Percentiles rank a stretch among this genome's conserved stretches.
phyloP scores from a whole-genome alignment of 1,140 invertebrate genomes.

The Kradibia gibbosae region DNA sequence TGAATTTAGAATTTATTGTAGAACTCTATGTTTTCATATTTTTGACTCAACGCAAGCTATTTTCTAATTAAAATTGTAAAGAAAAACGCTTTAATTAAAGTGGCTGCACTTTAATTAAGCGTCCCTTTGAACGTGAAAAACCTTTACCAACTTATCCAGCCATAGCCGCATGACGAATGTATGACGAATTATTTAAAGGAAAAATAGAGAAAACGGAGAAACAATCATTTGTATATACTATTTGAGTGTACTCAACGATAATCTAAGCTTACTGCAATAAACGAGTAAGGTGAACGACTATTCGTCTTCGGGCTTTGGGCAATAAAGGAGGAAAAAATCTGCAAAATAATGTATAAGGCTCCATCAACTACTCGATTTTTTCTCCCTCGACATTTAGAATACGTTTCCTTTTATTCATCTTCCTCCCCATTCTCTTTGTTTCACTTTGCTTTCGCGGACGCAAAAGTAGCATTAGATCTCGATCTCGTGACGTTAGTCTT shows the following conservation, averaged over 20 bases:
- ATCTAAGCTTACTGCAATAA: conserved; percentile 11
- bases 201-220: conserved; percentile 13
- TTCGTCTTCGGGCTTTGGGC: background rate
- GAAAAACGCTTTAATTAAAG: conserved; percentile 45
- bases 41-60: conserved; percentile 30
- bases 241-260: background rate
- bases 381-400: background rate
- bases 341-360: conserved; percentile 7
- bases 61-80: conserved; percentile 47
- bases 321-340: background rate
- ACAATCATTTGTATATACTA: background rate
- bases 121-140: conserved; percentile 21
- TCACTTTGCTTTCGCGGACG: background rate
- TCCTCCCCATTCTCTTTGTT: background rate
- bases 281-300: background rate
- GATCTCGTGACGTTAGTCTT: conserved; percentile 10
- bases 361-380: background rate
- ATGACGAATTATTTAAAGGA: conserved; percentile 19
- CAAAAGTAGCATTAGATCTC: background rate
- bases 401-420: background rate
- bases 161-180: background rate
- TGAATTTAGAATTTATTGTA: background rate
- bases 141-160: background rate
- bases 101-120: conserved; percentile 43
- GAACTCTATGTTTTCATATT: conserved; percentile 4